phyloP scores from a whole-genome alignment of 2,113 vertebrate species.

The Anoura caudifer region DNA sequence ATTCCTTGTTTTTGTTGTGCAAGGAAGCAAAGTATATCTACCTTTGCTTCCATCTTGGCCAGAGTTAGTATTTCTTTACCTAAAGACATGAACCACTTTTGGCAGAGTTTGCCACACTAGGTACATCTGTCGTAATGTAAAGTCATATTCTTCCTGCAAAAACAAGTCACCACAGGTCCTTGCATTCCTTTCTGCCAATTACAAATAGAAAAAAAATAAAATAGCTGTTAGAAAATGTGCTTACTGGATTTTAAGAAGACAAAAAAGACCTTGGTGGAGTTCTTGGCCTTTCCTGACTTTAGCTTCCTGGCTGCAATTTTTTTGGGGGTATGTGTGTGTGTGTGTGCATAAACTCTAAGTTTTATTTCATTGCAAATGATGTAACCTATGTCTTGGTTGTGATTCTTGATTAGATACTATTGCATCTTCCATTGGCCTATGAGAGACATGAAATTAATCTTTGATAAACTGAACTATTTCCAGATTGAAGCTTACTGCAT shows the following conservation, averaged over 20 bases:
- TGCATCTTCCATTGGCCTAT: not conserved
- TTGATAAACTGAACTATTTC: conserved; percentile 13
- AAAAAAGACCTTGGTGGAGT: not conserved
- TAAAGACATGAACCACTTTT: not conserved
- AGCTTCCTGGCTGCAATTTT: not conserved
- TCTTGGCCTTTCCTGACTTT: not conserved
- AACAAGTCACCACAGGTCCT: not conserved
- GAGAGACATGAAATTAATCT: not conserved
- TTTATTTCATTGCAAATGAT: no score
- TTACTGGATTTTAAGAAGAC: not conserved
- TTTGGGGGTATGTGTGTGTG: no score
- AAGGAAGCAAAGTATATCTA: no score
- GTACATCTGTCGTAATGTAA: not conserved
- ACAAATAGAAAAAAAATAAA: conserved; percentile 23
- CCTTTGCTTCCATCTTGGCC: no score
- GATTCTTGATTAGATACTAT: not conserved
- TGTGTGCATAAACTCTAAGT: no score
- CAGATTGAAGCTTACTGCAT: not conserved
- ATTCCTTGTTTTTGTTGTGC: no score
- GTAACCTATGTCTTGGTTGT: not conserved
- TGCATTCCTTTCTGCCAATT: not conserved
- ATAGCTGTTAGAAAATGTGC: not conserved
- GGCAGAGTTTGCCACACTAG: not conserved
- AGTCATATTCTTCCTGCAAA: not conserved
- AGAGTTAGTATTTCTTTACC: not conserved